Evolutionary conservation across 1,140 invertebrate genomes (phyloP).

Genomic region (Pristionchus pacificus): DNA sequence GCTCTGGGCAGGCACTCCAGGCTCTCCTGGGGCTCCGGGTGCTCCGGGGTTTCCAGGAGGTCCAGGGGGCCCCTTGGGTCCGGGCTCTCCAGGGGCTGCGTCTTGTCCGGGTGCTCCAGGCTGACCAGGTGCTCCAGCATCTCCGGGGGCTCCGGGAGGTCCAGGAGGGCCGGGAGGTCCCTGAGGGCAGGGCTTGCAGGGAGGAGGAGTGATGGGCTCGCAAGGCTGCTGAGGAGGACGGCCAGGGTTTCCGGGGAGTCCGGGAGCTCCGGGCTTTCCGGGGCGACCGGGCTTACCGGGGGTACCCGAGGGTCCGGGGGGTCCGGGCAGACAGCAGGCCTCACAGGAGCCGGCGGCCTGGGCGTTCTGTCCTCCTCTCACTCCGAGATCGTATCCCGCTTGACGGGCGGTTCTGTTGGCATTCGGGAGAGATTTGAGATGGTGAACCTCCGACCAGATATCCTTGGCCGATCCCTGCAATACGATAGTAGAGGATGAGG

Average conservation of each 20-base stretch:
- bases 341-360: constrained; percentile 33
- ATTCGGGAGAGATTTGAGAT: constrained; percentile 30
- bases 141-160: constrained; percentile 31
- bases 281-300: constrained; percentile 37
- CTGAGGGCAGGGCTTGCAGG: constrained; percentile 36
- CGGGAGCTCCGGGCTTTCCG: constrained; percentile 39
- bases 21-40: constrained; percentile 29
- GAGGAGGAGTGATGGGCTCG: constrained; percentile 36
- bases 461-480: constrained; percentile 37
- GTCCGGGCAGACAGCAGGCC: constrained; percentile 36
- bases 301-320: constrained; percentile 36
- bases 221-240: constrained; percentile 33
- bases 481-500: background rate
- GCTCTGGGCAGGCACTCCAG: constrained; percentile 22
- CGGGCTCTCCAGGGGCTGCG: constrained; percentile 24
- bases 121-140: constrained; percentile 30
- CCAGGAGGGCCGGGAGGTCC: constrained; percentile 37
- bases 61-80: constrained; percentile 36
- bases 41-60: constrained; percentile 32
- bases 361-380: constrained; percentile 17
- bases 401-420: constrained; percentile 40
- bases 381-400: constrained; percentile 36
- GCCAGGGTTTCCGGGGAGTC: constrained; percentile 41
- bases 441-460: constrained; percentile 39
- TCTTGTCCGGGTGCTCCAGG: constrained; percentile 30